phyloP scores from a whole-genome alignment of 2,888 invertebrate species.

The Drosophila kanekoi region DNA sequence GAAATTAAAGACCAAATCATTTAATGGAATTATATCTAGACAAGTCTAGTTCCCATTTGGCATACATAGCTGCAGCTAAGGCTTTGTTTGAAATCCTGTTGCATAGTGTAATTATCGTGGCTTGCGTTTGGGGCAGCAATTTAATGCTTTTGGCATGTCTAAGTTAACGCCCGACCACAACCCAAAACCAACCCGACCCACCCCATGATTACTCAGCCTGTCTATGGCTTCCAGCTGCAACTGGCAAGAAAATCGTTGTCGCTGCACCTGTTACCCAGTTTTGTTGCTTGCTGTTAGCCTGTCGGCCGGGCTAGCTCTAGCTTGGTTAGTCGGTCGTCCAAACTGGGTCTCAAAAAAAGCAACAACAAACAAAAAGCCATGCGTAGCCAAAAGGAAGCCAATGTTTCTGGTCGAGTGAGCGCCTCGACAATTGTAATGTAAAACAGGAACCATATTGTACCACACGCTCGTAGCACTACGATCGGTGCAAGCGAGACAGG shows the following conservation, averaged over 20 bases:
- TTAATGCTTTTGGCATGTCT: slow-evolving; percentile 31
- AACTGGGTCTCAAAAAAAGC: slow-evolving; percentile 68
- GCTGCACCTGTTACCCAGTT: slow-evolving; percentile 77
- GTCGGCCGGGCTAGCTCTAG: slow-evolving; percentile 31
- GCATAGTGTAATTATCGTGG: slow-evolving; percentile 46
- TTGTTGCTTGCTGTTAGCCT: slow-evolving; percentile 40
- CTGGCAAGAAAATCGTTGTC: slow-evolving; percentile 52
- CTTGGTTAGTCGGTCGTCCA: slow-evolving; percentile 73
- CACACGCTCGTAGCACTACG: slow-evolving; percentile 5
- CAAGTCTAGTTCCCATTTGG: neutral
- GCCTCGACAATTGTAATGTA: slow-evolving; percentile 68
- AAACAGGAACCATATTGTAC: slow-evolving; percentile 78
- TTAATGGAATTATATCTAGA: too few species aligned
- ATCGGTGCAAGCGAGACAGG: slow-evolving; percentile 24
- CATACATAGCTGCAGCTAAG: neutral
- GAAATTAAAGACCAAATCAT: too few species aligned
- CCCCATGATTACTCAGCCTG: slow-evolving; percentile 31
- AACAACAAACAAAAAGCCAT: slow-evolving; percentile 23
- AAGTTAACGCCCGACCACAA: slow-evolving; percentile 16
- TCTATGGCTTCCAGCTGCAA: slow-evolving; percentile 71
- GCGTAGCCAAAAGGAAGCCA: slow-evolving; percentile 70
- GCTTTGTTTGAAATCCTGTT: slow-evolving; percentile 27
- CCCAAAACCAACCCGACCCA: slow-evolving; percentile 10
- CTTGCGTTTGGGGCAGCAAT: slow-evolving; percentile 28
- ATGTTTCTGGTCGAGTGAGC: slow-evolving; percentile 75